Percentiles rank a stretch among this genome's conserved stretches.
Conservation (phyloP, 2,888 invertebrate species). For the Sarcophaga caerulescens region DNA sequence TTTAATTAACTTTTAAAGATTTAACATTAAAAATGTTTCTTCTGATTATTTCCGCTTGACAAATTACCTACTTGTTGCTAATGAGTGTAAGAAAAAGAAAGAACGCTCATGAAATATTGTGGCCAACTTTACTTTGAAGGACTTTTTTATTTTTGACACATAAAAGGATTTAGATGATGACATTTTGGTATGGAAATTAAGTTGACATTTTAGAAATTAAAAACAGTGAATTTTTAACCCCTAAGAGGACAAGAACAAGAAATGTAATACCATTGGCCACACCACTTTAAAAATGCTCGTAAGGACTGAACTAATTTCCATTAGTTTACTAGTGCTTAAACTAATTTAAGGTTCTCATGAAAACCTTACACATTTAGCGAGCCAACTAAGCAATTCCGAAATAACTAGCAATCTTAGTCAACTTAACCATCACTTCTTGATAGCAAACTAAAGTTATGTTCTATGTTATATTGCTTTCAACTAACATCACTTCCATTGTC, state of each 20-base stretch:
- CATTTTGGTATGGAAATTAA: background rate
- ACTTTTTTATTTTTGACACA: background rate
- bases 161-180: background rate
- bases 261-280: too few relatives aligned
- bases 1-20: slow-evolving; percentile 52
- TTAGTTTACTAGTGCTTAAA: too few relatives aligned
- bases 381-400: too few relatives aligned
- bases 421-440: too few relatives aligned
- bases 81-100: background rate
- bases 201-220: background rate
- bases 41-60: slow-evolving; percentile 47
- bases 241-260: background rate
- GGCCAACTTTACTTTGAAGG: background rate
- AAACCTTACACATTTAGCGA: too few relatives aligned
- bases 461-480: too few relatives aligned
- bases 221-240: background rate
- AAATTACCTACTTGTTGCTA: slow-evolving; percentile 30
- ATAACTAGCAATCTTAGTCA: too few relatives aligned
- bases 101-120: background rate
- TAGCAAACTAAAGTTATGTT: too few relatives aligned
- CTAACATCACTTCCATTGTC: too few relatives aligned
- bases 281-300: too few relatives aligned
- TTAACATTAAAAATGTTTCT: slow-evolving; percentile 10
- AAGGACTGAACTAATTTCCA: too few relatives aligned
- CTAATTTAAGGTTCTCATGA: too few relatives aligned